Conservation (phyloP, 1,140 invertebrate genomes). For the Frieseomelitta varia region DNA sequence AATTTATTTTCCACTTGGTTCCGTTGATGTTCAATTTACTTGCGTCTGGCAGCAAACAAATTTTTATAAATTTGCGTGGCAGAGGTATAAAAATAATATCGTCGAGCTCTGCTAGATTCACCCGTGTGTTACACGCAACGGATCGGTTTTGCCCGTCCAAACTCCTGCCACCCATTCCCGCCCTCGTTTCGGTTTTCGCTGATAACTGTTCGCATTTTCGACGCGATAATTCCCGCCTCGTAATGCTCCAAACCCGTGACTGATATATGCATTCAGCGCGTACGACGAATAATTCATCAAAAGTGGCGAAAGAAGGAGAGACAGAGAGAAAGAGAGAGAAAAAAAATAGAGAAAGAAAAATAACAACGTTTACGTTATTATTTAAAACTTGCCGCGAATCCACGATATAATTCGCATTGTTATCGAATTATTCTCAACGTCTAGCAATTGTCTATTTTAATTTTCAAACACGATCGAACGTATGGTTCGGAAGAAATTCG, state of each 20-base stretch:
- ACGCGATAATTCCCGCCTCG: not conserved
- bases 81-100: conserved; percentile 35
- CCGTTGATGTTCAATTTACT: conserved; percentile 36
- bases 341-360: not conserved
- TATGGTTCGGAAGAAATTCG: not conserved
- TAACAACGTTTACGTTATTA: not conserved
- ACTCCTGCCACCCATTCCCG: not conserved
- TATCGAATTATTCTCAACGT: not conserved
- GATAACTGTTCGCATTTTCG: not conserved
- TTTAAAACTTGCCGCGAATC: conserved; percentile 17
- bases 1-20: conserved; percentile 48
- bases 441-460: not conserved
- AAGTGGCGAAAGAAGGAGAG: not conserved
- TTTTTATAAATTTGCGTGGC: conserved; percentile 34
- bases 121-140: not conserved
- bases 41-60: conserved; percentile 29
- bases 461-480: no score
- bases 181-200: not conserved
- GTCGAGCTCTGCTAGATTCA: conserved; percentile 1
- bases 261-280: not conserved
- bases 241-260: not conserved
- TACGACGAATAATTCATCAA: not conserved
- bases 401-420: no score
- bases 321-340: not conserved
- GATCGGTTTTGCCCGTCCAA: not conserved